Percentiles rank a stretch among this genome's conserved stretches.
Conservation (phyloP, 1,140 invertebrate species). For the Drosophila littoralis region DNA sequence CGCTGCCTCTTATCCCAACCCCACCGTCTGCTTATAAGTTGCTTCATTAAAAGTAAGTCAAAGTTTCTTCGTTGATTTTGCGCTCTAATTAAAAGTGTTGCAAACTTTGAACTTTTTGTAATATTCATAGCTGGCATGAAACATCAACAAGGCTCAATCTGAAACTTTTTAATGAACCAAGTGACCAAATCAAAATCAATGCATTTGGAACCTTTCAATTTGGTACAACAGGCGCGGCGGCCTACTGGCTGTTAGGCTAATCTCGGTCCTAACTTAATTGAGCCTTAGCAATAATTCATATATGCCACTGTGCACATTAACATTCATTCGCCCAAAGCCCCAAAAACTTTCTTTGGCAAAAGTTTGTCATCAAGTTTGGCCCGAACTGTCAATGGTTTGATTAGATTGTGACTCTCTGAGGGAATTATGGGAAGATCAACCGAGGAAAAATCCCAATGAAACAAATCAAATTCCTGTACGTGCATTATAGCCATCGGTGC, state of each 20-base stretch:
- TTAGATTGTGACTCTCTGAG: constrained; percentile 53
- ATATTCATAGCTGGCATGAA: constrained; percentile 72
- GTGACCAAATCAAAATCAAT: constrained; percentile 70
- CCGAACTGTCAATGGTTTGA: constrained; percentile 60
- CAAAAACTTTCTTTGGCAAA: constrained; percentile 63
- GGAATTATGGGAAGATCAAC: constrained; percentile 51
- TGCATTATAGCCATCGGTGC: background rate
- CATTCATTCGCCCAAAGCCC: constrained; percentile 7
- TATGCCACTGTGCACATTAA: constrained; percentile 20
- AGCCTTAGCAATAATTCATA: constrained; percentile 61
- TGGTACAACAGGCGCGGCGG: background rate
- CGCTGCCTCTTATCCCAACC: constrained; percentile 4
- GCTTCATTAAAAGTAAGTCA: constrained; percentile 76
- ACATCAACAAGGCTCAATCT: constrained; percentile 59
- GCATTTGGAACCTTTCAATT: constrained; percentile 7
- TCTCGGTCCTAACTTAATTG: constrained; percentile 61
- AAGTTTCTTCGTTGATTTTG: constrained; percentile 76
- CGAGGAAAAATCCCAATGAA: constrained; percentile 27
- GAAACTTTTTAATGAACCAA: constrained; percentile 77
- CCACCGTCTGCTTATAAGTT: constrained; percentile 38
- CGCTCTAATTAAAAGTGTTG: constrained; percentile 76
- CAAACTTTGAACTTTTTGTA: constrained; percentile 57
- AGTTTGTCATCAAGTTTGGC: constrained; percentile 59
- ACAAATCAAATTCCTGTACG: constrained; percentile 51
- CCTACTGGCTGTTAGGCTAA: constrained; percentile 35